These are phyloP conservation scores for Eledone cirrhosa DNA, from an alignment of 2,888 invertebrate species.

Conservation along the genomic window DNA sequence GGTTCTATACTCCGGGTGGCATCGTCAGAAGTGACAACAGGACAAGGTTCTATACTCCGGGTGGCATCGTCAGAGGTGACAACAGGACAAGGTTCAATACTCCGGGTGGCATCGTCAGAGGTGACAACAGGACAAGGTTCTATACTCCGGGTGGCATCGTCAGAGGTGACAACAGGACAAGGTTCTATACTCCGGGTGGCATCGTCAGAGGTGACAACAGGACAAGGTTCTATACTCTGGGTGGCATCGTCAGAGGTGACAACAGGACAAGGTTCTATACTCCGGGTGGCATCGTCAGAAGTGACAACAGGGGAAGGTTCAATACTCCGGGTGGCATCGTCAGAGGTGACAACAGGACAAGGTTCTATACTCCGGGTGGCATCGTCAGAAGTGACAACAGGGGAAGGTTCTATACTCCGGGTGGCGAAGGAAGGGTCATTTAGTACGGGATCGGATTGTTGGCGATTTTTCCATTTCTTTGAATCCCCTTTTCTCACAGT, in stretches of 20 bases:
- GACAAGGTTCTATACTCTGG: too few species aligned
- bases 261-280: too few species aligned
- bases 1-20: neutral
- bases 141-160: neutral
- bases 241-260: conserved; percentile 30
- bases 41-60: neutral
- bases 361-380: too few species aligned
- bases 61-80: too few species aligned
- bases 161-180: conserved; percentile 24
- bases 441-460: conserved; percentile 36
- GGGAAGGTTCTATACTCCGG: neutral
- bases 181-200: too few species aligned
- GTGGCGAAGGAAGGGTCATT: neutral
- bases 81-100: neutral
- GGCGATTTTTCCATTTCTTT: conserved; percentile 52
- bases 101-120: too few species aligned
- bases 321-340: too few species aligned
- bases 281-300: conserved; percentile 31
- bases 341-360: conserved; percentile 24
- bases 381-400: too few species aligned
- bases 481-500: conserved; percentile 63
- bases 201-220: conserved; percentile 29
- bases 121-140: too few species aligned
- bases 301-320: neutral
- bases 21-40: too few species aligned